Conservation (phyloP, 2,797 vertebrate species). For the Furcifer pardalis region DNA sequence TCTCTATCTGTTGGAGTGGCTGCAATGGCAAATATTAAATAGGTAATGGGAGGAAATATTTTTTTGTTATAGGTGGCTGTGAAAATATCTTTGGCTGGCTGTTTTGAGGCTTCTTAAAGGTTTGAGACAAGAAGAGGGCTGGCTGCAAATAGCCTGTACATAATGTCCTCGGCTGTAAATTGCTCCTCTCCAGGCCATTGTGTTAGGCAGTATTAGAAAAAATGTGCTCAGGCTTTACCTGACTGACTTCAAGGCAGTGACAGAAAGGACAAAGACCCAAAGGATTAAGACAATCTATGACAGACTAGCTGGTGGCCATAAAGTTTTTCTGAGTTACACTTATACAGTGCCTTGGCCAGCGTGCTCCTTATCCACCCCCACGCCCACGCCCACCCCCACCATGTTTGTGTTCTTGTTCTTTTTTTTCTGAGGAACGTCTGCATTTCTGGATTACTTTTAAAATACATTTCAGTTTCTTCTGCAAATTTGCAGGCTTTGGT, state of each 20-base stretch:
- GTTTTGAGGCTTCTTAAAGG: conserved; percentile 3
- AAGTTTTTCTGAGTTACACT: neutral
- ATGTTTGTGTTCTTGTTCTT: too few relatives aligned
- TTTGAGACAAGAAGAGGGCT: neutral
- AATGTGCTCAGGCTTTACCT: conserved; percentile 36
- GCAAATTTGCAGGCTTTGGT: too few relatives aligned
- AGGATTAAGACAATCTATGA: conserved; percentile 25
- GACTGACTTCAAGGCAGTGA: conserved; percentile 39
- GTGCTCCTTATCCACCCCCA: too few relatives aligned
- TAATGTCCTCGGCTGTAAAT: conserved; percentile 25
- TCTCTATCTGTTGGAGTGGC: neutral
- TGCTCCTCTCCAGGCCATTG: neutral
- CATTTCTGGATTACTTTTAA: too few relatives aligned
- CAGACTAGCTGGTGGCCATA: neutral
- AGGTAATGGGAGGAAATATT: neutral
- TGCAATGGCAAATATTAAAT: conserved; percentile 16
- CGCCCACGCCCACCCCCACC: too few relatives aligned
- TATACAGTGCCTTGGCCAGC: neutral
- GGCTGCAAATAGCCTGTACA: conserved; percentile 14
- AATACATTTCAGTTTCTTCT: too few relatives aligned
- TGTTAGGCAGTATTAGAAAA: conserved; percentile 25
- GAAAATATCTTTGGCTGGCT: conserved; percentile 21
- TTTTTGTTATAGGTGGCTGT: conserved; percentile 2
- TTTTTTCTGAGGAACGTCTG: too few relatives aligned
- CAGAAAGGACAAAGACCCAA: conserved; percentile 58